Percentiles rank a stretch among this genome's conserved stretches.
phyloP scores from a whole-genome alignment of 2,888 invertebrate species.

The Trilocha varians region DNA sequence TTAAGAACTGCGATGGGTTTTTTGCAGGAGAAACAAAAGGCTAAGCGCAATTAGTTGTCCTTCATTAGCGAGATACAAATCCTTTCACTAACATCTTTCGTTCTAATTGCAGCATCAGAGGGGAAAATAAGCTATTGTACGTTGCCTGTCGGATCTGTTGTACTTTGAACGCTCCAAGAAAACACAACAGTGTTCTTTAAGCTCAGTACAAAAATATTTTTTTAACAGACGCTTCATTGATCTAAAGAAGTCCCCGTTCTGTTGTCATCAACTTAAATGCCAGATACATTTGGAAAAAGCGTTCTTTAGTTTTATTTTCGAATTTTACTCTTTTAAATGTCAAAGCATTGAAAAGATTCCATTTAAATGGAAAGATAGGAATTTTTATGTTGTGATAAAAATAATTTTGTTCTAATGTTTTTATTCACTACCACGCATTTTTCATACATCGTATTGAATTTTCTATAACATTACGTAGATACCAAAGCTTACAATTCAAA shows the following conservation, averaged over 20 bases:
- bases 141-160: conserved; percentile 39
- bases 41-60: conserved; percentile 41
- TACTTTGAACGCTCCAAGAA: conserved; percentile 43
- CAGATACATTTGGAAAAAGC: background rate
- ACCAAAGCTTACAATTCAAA: too few species aligned
- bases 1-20: conserved; percentile 32
- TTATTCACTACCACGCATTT: too few species aligned
- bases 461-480: too few species aligned
- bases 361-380: too few species aligned
- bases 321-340: background rate
- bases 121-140: conserved; percentile 53
- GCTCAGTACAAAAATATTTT: conserved; percentile 5
- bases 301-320: conserved; percentile 8
- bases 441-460: too few species aligned
- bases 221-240: conserved; percentile 20
- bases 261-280: background rate
- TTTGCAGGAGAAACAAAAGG: conserved; percentile 30
- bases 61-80: conserved; percentile 62
- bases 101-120: conserved; percentile 61
- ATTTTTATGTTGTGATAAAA: too few species aligned
- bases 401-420: too few species aligned
- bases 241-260: conserved; percentile 18
- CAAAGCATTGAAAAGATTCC: too few species aligned
- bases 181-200: conserved; percentile 32
- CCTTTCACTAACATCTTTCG: conserved; percentile 49